Base-by-base conservation (phyloP, 53 echinoderm and acorn worm genomes). In the Henricia sp. region DNA sequence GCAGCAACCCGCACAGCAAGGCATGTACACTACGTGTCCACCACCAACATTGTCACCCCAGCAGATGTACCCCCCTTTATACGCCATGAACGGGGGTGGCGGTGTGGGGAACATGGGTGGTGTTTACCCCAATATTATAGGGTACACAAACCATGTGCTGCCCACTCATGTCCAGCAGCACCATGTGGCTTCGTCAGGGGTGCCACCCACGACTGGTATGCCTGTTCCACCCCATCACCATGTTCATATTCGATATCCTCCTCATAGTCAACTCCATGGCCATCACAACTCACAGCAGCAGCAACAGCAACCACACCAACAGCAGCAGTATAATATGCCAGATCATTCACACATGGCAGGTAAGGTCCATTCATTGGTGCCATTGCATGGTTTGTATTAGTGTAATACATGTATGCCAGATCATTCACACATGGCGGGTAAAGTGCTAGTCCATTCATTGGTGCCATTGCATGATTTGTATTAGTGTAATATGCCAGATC, bases 201-300 rank as follows among this genome's bases (percentile, higher is more conserved):
- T 58, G 38, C 92, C 92, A 6, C 90, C 94, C 35, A 80, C 62
- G 32, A 34, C 77, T 13, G 76, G 57, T 41, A 59, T 76, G 77
- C 62, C 64, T 14, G 80, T 64, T 27, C 64, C 80, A 64, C 64
- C 72, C 6, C 72, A 52, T 21, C 72, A 80, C 17, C 92, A 88
- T 58, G 94, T 93, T 63, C 92, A 90, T 71, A 88, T 92, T 84
- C 87, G 90, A 70, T 83, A 86, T 82, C 89, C 88, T 54, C 80
- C 55, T 82, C 44, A 46, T 51, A 85, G 72, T 23, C 69, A 84
- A 37, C 76, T 52, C 36, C 77, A 80, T 64, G 80, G 80, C 50
- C 80, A 80, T 32, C 80, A 80, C 71, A 71, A 83, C 65, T 57
- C 65, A 38, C 80, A 77, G 36, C 90, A 68, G 14, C 87, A 73